These are phyloP conservation scores for Gymnothorax reevesii DNA, from an alignment of 2,797 vertebrate species.

Conservation along the genomic window DNA sequence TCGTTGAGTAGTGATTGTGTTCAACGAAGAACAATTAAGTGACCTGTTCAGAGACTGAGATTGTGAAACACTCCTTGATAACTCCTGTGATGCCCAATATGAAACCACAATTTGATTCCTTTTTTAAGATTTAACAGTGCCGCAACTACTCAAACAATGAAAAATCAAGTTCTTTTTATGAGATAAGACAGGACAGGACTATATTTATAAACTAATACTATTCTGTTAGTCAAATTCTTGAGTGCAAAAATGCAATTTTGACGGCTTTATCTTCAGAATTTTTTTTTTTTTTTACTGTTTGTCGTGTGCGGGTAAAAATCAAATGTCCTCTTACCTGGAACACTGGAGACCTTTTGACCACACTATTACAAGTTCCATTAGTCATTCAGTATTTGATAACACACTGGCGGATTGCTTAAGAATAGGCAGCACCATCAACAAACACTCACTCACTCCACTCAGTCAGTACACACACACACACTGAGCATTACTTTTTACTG, in stretches of 20 bases:
- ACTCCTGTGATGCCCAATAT: background rate
- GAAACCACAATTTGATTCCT: background rate
- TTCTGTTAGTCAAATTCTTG: constrained; percentile 6
- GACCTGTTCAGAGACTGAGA: background rate
- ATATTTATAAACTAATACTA: constrained; percentile 10
- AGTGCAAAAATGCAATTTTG: constrained; percentile 26
- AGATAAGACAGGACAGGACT: background rate
- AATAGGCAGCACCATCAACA: constrained; percentile 79
- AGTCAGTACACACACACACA: background rate
- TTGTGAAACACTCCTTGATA: background rate
- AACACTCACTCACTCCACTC: constrained; percentile 78
- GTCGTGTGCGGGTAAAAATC: constrained; percentile 68
- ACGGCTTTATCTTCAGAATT: constrained; percentile 68
- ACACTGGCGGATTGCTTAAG: constrained; percentile 75
- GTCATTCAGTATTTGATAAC: constrained; percentile 70
- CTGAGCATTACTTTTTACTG: constrained; percentile 69
- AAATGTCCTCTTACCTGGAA: constrained; percentile 75
- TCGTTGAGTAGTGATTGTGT: background rate
- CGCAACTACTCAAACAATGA: background rate
- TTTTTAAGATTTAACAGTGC: background rate
- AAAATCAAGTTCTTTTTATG: background rate
- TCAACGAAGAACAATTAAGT: background rate
- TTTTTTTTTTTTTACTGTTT: constrained; percentile 62
- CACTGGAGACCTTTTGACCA: constrained; percentile 76
- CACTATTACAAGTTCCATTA: constrained; percentile 80